A percentile compares a stretch with the other conserved stretches of the same genome.
These are phyloP conservation scores for Limosa lapponica DNA, from an alignment of 2,797 vertebrate genomes.

Conservation along the genomic window DNA sequence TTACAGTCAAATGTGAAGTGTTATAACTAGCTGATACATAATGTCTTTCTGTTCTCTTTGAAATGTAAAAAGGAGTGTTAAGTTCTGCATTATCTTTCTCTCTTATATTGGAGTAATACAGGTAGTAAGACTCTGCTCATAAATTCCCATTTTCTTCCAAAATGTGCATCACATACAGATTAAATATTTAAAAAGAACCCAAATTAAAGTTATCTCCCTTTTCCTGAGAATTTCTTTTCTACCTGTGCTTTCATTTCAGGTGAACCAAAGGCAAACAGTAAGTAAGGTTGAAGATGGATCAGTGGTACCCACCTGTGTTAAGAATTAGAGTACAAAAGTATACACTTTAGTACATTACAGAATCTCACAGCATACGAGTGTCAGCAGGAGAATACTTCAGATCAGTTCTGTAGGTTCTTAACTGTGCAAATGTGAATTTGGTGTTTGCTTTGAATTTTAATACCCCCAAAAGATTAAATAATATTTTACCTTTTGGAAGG, in stretches of 20 bases:
- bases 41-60: neutral
- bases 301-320: neutral
- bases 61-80: neutral
- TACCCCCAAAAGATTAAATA: neutral
- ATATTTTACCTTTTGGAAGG: constrained; percentile 25
- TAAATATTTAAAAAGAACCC: neutral
- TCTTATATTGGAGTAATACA: neutral
- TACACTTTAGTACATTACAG: neutral
- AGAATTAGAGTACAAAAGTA: constrained; percentile 1
- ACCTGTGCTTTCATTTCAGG: neutral
- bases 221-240: neutral
- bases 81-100: neutral
- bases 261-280: neutral
- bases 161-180: neutral
- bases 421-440: constrained; percentile 7
- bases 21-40: neutral
- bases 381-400: constrained; percentile 25
- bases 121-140: neutral
- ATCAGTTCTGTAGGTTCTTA: constrained; percentile 15
- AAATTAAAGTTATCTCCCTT: neutral
- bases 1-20: neutral
- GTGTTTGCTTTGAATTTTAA: constrained; percentile 56
- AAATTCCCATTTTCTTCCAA: neutral
- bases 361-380: neutral
- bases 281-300: neutral